Evolutionary conservation across 1,140 invertebrate species (phyloP).

Genomic region (Pomacea maculata): DNA sequence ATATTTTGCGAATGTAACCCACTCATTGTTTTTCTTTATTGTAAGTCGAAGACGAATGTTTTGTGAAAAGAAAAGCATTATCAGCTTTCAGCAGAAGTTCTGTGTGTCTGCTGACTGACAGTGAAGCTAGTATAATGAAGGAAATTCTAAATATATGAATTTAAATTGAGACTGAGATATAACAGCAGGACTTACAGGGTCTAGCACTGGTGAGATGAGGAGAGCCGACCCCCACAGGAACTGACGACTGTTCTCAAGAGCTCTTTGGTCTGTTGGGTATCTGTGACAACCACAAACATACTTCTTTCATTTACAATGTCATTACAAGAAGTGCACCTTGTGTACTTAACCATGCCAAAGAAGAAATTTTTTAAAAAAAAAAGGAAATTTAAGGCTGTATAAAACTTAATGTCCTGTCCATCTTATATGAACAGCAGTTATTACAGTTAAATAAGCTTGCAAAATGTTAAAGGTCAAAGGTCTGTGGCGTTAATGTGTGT

Average conservation of each 20-base stretch:
- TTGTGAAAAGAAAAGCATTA: too few species aligned
- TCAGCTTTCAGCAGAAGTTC: too few species aligned
- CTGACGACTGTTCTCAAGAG: constrained; percentile 54
- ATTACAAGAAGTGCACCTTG: too few species aligned
- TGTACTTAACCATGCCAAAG: too few species aligned
- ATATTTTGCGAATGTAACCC: too few species aligned
- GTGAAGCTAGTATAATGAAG: too few species aligned
- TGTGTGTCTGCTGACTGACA: too few species aligned
- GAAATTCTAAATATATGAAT: too few species aligned
- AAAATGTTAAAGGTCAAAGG: background rate
- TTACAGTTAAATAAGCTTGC: background rate
- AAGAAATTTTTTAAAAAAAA: too few species aligned
- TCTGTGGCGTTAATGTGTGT: background rate
- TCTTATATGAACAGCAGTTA: background rate
- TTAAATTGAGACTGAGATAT: background rate
- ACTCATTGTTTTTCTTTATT: too few species aligned
- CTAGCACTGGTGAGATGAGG: constrained; percentile 62
- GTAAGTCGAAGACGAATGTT: too few species aligned
- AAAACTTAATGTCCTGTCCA: background rate
- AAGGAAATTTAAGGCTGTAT: background rate
- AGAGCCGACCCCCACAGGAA: constrained; percentile 64
- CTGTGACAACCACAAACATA: constrained; percentile 21
- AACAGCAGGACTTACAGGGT: constrained; percentile 6
- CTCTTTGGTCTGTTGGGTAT: constrained; percentile 56
- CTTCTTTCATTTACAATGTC: too few species aligned